These are phyloP conservation scores for Agrotis exclamationis DNA, from an alignment of 2,888 invertebrate species.

Conservation along the genomic window DNA sequence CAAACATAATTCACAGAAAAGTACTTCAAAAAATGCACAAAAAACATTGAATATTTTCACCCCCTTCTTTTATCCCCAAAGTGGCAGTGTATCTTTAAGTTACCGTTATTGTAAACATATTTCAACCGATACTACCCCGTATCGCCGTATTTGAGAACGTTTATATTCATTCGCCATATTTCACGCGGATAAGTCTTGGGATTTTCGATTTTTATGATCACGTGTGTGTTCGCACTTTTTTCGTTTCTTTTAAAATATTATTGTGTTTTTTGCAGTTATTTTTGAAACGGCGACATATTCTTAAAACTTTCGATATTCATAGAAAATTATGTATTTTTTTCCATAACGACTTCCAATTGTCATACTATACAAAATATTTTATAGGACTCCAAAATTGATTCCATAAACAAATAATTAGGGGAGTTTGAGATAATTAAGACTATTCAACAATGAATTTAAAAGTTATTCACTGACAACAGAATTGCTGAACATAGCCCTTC, in stretches of 20 bases:
- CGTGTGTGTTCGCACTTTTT: neutral
- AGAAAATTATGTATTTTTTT: too few species aligned
- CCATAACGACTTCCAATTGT: too few species aligned
- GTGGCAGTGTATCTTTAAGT: slow-evolving; percentile 78
- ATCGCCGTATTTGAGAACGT: slow-evolving; percentile 72
- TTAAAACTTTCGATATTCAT: too few species aligned
- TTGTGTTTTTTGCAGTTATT: too few species aligned
- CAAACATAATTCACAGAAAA: slow-evolving; percentile 25
- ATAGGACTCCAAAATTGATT: too few species aligned
- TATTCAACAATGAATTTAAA: too few species aligned
- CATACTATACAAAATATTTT: too few species aligned
- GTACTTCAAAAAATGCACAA: slow-evolving; percentile 49
- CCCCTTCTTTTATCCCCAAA: slow-evolving; percentile 79
- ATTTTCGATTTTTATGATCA: slow-evolving; percentile 70
- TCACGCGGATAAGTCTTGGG: slow-evolving; percentile 64
- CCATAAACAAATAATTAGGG: too few species aligned
- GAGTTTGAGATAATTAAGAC: too few species aligned
- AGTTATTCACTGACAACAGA: too few species aligned
- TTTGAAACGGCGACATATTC: too few species aligned
- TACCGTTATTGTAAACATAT: slow-evolving; percentile 86
- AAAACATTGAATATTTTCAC: slow-evolving; percentile 59
- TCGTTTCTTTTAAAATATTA: neutral
- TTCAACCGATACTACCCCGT: slow-evolving; percentile 79
- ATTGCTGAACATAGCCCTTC: too few species aligned
- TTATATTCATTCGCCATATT: slow-evolving; percentile 79